Conservation (phyloP, 2,113 vertebrate genomes). For the Colinus virginianus region DNA sequence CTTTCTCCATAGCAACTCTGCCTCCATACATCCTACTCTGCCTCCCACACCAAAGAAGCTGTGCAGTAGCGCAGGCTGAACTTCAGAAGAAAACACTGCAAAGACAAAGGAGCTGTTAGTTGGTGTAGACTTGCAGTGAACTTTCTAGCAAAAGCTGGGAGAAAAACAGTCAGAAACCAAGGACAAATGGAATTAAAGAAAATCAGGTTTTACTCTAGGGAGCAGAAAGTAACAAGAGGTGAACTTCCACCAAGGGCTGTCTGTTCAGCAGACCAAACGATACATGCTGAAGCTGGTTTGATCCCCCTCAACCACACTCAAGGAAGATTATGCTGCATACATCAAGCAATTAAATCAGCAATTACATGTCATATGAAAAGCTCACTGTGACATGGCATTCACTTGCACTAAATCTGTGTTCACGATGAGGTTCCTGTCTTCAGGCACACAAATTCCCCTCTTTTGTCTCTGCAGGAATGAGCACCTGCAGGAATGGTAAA, state of each 20-base stretch:
- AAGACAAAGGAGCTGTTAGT: background rate
- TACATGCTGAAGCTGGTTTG: background rate
- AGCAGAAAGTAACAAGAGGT: background rate
- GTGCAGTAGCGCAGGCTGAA: background rate
- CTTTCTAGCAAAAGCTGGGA: background rate
- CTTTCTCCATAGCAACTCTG: conserved; percentile 40
- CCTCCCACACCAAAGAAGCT: background rate
- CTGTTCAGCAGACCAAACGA: background rate
- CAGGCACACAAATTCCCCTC: background rate
- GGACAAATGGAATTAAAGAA: background rate
- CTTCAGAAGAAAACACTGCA: background rate
- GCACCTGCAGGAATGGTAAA: background rate
- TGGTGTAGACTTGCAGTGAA: background rate
- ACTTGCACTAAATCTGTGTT: background rate
- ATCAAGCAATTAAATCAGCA: background rate
- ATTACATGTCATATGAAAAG: background rate
- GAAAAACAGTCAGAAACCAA: background rate
- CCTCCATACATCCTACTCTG: background rate
- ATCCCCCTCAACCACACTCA: background rate
- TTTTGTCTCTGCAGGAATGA: background rate
- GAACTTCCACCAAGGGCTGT: background rate
- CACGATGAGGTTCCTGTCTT: background rate
- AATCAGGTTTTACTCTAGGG: background rate
- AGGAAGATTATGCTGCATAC: background rate
- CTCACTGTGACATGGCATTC: conserved; percentile 18